phyloP scores from a whole-genome alignment of 2,888 invertebrate species.

The Ophion ventricosus region DNA sequence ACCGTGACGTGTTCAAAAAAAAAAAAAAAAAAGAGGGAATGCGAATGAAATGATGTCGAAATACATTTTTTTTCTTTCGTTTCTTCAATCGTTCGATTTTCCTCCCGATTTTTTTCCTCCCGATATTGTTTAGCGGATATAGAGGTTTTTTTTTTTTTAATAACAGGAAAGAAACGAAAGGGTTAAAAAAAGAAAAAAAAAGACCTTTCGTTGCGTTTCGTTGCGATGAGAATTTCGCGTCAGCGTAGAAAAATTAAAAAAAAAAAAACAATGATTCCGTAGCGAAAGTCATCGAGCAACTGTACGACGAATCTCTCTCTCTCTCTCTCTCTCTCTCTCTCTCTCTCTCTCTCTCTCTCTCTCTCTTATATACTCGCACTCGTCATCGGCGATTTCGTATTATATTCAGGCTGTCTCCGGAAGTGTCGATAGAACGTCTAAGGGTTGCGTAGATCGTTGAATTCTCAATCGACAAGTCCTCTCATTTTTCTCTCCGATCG shows the following conservation, averaged over 20 bases:
- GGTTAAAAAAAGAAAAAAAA: neutral
- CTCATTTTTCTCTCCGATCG: neutral
- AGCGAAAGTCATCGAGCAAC: slow-evolving; percentile 49
- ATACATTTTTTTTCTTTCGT: too few species aligned
- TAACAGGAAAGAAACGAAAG: neutral
- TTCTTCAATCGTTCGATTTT: too few species aligned
- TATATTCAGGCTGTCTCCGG: neutral
- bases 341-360: slow-evolving; percentile 6
- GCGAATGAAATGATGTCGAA: too few species aligned
- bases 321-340: slow-evolving; percentile 6
- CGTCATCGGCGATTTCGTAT: slow-evolving; percentile 10
- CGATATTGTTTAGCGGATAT: neutral
- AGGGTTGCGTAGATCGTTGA: neutral
- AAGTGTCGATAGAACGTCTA: neutral
- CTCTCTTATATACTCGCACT: neutral
- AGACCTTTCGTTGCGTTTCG: neutral
- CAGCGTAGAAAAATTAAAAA: neutral
- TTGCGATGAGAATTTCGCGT: neutral
- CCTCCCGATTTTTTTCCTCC: neutral
- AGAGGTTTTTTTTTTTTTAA: neutral
- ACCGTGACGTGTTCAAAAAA: too few species aligned
- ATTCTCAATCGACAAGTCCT: neutral
- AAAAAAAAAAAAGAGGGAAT: too few species aligned
- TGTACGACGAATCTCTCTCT: slow-evolving; percentile 5
- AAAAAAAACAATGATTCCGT: neutral